These are phyloP conservation scores for Linurgus olivaceus DNA, from an alignment of 2,797 vertebrate species.

Conservation along the genomic window DNA sequence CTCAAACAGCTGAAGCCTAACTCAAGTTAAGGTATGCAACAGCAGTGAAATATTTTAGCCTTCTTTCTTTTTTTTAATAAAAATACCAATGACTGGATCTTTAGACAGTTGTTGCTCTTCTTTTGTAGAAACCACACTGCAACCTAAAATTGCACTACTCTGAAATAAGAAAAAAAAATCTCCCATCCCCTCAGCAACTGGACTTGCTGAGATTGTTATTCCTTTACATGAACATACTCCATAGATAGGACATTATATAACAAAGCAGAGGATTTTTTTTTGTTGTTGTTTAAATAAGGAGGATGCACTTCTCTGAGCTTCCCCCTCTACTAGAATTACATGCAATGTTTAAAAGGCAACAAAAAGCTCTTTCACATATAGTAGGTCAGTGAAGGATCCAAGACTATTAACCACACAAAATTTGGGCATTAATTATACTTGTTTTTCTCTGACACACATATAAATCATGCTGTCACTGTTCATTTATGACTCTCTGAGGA, in stretches of 20 bases:
- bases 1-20: not conserved
- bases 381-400: not conserved
- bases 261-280: not conserved
- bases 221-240: not conserved
- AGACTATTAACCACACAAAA: not conserved
- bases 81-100: not conserved
- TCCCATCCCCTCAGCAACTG: not conserved
- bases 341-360: not conserved
- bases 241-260: not conserved
- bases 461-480: conserved; percentile 7
- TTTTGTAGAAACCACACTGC: not conserved
- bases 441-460: not conserved
- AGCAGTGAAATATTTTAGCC: not conserved
- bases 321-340: not conserved
- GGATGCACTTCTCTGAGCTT: not conserved
- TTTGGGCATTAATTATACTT: not conserved
- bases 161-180: not conserved
- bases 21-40: not conserved
- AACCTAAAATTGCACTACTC: not conserved
- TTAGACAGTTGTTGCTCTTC: not conserved
- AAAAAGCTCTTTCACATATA: not conserved
- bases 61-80: not conserved
- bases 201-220: not conserved
- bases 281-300: not conserved
- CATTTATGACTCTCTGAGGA: not conserved